Evolutionary conservation across 2,113 vertebrate genomes (phyloP).

Genomic region (Megaleporinus macrocephalus): DNA sequence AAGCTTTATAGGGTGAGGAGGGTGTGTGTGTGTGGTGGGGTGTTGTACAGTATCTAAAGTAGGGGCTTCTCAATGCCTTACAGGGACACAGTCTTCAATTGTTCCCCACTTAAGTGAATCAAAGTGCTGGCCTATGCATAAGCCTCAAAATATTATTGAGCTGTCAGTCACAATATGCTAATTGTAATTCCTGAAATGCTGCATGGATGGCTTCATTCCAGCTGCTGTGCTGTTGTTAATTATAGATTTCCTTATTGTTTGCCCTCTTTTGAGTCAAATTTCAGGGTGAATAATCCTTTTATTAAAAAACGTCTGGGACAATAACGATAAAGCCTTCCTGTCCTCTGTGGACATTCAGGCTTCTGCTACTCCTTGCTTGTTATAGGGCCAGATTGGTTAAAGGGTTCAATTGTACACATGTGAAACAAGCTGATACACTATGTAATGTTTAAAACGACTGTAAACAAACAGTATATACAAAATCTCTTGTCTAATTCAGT

Average conservation of each 20-base stretch:
- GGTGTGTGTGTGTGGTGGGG: no score
- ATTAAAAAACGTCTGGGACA: background rate
- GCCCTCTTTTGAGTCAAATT: constrained; percentile 28
- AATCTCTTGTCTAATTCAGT: background rate
- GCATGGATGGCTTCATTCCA: constrained; percentile 49
- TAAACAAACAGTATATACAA: background rate
- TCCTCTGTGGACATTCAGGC: constrained; percentile 1
- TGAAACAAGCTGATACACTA: no score
- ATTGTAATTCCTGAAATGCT: constrained; percentile 45
- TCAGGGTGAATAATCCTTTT: constrained; percentile 52
- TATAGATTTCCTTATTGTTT: constrained; percentile 36
- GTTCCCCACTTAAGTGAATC: constrained; percentile 67
- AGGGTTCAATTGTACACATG: no score
- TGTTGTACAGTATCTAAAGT: constrained; percentile 17
- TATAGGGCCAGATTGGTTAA: no score
- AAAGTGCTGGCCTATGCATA: constrained; percentile 53
- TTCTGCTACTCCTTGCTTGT: background rate
- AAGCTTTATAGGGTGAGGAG: constrained; percentile 9
- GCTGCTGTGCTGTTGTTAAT: constrained; percentile 36
- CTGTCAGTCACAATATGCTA: constrained; percentile 63
- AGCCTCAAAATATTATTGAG: constrained; percentile 50
- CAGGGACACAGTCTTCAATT: constrained; percentile 59
- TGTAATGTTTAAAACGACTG: background rate
- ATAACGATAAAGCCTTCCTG: constrained; percentile 1
- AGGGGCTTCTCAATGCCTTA: constrained; percentile 48